Evolutionary conservation across 2,888 invertebrate species (phyloP), one percentile per base, ranked within the genome.

Genomic region (Macaria notata): DNA sequence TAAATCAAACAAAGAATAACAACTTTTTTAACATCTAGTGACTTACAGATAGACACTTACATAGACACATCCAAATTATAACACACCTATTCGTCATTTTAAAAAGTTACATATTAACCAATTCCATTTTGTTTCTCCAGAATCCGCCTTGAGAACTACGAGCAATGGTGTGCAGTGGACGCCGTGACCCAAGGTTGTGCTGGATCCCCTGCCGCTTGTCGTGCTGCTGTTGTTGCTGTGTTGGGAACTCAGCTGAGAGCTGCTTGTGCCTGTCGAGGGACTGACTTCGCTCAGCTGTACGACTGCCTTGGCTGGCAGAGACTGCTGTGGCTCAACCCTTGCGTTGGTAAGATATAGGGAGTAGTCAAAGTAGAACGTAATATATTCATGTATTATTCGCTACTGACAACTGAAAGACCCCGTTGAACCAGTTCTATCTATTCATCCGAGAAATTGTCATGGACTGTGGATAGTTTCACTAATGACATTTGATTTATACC

Each of bases 281-380:
- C 96, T 2, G 97, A 97, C 88, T 94, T 95, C 76, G 94, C 95
- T 42, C 96, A 97, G 79, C 92, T 97, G 39, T 97, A 97, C 81
- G 96, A 96, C 76, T 98, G 98, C 72, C 93, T 97, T 0, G 97
- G 97, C 52, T 98, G 98, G 97, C 96, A 97, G 75, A 85, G 97
- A 59, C 93, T 97, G 43, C 92, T 98, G 42, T 98, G 98, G 97
- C 94, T 97, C 60, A 98, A 98, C 84, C 97, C 97, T 52, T 98
- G 98, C 84, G 97, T 98, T 71, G 97, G 98, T 98, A 86, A 94
- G 96, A 64, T 6, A 5, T 6, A 31, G 8, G 8, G 42, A 4
- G 1, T 36, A 36, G 8, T 4, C n/a, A 42, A n/a, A 8, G 9
- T 4, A 8, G 19, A 19, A 19, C 19, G 19, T 19, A 19, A 19